phyloP scores from a whole-genome alignment of 2,888 invertebrate genomes.

The Eupelmus urozonus region DNA sequence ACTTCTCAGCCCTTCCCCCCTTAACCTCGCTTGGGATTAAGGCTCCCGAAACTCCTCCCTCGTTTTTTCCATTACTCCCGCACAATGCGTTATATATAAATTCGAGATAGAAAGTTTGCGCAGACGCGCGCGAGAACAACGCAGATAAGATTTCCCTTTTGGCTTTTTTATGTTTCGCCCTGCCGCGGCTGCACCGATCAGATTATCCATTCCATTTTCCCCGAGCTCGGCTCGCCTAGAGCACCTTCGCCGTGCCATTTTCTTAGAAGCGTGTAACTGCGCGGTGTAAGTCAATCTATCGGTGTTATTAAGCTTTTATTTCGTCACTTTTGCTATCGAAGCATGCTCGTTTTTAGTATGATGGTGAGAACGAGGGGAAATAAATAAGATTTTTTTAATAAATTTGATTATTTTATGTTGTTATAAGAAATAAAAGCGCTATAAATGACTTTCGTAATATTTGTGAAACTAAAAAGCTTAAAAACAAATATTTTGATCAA shows the following conservation, averaged over 20 bases:
- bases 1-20: not conserved
- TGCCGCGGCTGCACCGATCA: slow-evolving; percentile 10
- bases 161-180: slow-evolving; percentile 12
- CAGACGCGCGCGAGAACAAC: too few species aligned
- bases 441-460: too few species aligned
- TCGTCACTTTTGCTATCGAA: not conserved
- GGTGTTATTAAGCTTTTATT: not conserved
- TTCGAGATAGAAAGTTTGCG: not conserved
- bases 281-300: slow-evolving; percentile 4
- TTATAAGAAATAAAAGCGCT: too few species aligned
- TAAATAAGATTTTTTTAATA: not conserved
- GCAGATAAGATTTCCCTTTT: not conserved
- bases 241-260: not conserved
- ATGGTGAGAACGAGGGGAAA: too few species aligned
- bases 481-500: too few species aligned
- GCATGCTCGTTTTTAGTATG: too few species aligned
- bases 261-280: not conserved
- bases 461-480: too few species aligned
- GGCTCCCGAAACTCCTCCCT: slow-evolving; percentile 3
- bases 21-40: slow-evolving; percentile 21
- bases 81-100: slow-evolving; percentile 22
- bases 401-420: too few species aligned
- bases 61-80: slow-evolving; percentile 38
- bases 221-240: not conserved
- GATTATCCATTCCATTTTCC: slow-evolving; percentile 38